Evolutionary conservation across 2,888 invertebrate species (phyloP).

Genomic region (Linnaemya tessellans): DNA sequence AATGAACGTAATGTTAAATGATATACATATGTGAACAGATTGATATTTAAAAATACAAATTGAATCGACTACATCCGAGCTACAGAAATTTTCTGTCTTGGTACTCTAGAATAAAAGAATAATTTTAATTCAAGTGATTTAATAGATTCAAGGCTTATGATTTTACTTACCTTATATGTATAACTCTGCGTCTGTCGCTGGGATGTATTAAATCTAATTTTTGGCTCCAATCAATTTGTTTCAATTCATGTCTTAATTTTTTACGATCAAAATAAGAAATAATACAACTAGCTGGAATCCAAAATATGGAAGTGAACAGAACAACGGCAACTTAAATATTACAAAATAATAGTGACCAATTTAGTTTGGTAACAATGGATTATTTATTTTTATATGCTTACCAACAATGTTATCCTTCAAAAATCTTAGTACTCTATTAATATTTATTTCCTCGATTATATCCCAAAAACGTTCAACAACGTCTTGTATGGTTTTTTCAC

Average conservation of each 20-base stretch:
- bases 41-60: constrained; percentile 5
- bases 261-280: constrained; percentile 93
- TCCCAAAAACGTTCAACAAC: constrained; percentile 98
- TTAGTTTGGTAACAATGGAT: too few species aligned
- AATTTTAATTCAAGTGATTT: neutral
- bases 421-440: constrained; percentile 94
- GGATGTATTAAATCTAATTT: constrained; percentile 89
- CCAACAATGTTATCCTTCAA: constrained; percentile 97
- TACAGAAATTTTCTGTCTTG: constrained; percentile 83
- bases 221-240: constrained; percentile 88
- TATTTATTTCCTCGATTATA: constrained; percentile 97
- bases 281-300: constrained; percentile 97
- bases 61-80: constrained; percentile 75
- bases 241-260: constrained; percentile 88
- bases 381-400: constrained; percentile 80
- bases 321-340: constrained; percentile 87
- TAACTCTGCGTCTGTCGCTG: constrained; percentile 88
- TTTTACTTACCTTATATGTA: constrained; percentile 85
- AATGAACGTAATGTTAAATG: neutral
- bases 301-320: constrained; percentile 94
- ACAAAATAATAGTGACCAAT: neutral
- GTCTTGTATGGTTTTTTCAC: constrained; percentile 97
- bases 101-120: constrained; percentile 78
- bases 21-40: neutral
- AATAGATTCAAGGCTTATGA: neutral